These are phyloP conservation scores for Mus spicilegus DNA, from an alignment of 2,113 vertebrate species.

Conservation along the genomic window DNA sequence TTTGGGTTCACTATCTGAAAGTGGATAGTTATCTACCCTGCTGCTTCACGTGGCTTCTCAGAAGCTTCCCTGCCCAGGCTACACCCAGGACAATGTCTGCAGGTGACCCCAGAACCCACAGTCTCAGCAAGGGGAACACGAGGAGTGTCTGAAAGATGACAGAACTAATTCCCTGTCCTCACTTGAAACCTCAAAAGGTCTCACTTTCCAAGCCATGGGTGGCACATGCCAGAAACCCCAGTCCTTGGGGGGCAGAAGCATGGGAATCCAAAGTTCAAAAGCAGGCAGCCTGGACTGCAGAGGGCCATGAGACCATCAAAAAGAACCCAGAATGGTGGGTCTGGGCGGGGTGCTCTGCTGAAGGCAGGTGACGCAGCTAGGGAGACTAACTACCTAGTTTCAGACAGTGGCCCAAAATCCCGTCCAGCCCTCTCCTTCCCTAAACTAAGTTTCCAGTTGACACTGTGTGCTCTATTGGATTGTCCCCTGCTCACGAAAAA, in stretches of 20 bases:
- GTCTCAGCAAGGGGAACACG: not conserved
- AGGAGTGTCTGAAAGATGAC: not conserved
- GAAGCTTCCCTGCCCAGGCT: not conserved
- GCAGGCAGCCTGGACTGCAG: not conserved
- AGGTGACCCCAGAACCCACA: not conserved
- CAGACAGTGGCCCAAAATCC: rapidly evolving
- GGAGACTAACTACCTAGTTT: too few species aligned
- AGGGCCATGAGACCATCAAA: not conserved
- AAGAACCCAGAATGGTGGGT: not conserved
- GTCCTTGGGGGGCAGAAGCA: not conserved
- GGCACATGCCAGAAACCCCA: not conserved
- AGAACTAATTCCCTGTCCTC: constrained; percentile 1
- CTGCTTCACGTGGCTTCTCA: not conserved
- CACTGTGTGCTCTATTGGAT: not conserved
- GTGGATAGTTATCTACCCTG: not conserved
- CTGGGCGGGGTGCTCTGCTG: not conserved
- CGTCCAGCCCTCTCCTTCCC: not conserved
- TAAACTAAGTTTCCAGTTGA: constrained; percentile 24
- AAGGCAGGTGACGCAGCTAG: not conserved
- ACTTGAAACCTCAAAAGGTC: not conserved
- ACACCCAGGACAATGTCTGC: not conserved
- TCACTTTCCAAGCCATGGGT: not conserved
- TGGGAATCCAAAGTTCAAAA: not conserved
- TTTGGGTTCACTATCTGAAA: not conserved
- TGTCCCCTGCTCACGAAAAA: not conserved